phyloP scores from a whole-genome alignment of 1,140 invertebrate genomes.

The Leptestheria dahalacensis region DNA sequence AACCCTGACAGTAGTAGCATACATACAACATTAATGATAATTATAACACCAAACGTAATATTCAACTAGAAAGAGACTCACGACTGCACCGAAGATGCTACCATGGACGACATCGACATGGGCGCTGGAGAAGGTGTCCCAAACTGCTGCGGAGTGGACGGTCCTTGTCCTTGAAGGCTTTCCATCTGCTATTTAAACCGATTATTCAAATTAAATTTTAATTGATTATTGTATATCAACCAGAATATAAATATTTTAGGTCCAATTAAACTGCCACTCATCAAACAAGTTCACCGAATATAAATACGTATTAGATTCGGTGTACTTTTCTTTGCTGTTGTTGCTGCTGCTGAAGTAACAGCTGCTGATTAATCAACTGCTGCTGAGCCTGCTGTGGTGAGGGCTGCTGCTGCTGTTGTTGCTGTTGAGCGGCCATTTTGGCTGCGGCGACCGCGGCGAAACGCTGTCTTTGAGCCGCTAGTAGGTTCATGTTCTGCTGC shows the following conservation, averaged over 20 bases:
- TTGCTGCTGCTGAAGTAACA: constrained; percentile 10
- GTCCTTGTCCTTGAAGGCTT: background rate
- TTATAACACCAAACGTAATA: background rate
- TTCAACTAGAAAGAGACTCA: constrained; percentile 37
- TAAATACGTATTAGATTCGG: too few relatives aligned
- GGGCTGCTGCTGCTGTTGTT: constrained; percentile 8
- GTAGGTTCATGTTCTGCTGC: constrained; percentile 8
- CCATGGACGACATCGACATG: constrained; percentile 30
- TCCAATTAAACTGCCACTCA: too few relatives aligned
- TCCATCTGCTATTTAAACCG: background rate
- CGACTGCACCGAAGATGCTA: constrained; percentile 47
- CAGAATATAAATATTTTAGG: too few relatives aligned
- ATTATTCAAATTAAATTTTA: background rate
- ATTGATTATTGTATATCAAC: too few relatives aligned
- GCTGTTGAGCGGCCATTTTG: constrained; percentile 7
- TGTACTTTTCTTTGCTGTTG: constrained; percentile 12
- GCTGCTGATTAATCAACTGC: background rate
- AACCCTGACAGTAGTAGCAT: too few relatives aligned
- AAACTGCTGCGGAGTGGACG: constrained; percentile 9
- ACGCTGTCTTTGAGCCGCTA: background rate
- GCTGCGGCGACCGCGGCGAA: background rate
- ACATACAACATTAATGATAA: background rate
- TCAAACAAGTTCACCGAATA: too few relatives aligned
- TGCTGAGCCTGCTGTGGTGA: too few relatives aligned
- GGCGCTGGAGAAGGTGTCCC: constrained; percentile 23